Base-by-base conservation (phyloP, 2,888 invertebrate genomes). In the Athalia rosae region DNA sequence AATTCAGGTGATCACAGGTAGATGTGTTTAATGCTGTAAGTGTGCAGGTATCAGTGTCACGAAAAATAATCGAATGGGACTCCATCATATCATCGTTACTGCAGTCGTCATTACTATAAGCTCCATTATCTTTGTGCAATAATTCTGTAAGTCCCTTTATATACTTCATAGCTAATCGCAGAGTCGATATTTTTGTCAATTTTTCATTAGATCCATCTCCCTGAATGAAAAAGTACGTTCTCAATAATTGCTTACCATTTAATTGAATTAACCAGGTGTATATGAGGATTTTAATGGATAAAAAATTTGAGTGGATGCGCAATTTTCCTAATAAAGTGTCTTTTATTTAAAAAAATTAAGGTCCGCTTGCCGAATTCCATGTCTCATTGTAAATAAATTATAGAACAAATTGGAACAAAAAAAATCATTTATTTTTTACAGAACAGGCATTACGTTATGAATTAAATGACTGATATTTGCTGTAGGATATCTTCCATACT, bases 101-200 rank as follows among this genome's bases (percentile, higher is more conserved):
- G 48, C 62, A 69, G 50, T 73, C 77, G 45, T 73, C 73, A 7
- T 58, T 77, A n/a, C 77, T 53, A n/a, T 62, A 73, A 6, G 61
- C n/a, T 53, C 69, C 56, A 15, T 77, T 63, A 47, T 73, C 50
- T 45, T 77, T 77, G 28, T 62, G 67, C 53, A 77, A 53, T 41
- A 77, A 53, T 73, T 77, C 77, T 8, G 73, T 73, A n/a, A 77
- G 77, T 28, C 78, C 94, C 9, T 94, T 91, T 81, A 97, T 97
- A 88, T 97, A 97, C 86, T 95, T 94, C 95, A 97, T 96, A 43
- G 97, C 97, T 79, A 97, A 91, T 53, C 96, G 91, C 66, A 97
- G 90, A 0, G 97, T 97, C 4, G 97, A 96, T 83, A 97, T 97
- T 91, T 97, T 97, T 67, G 97, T 97, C 81, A 96, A 91, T 89